Percentiles rank a stretch among this genome's conserved stretches.
Evolutionary conservation across 2,797 vertebrate genomes (phyloP).

Genomic region (Denticeps clupeoides): DNA sequence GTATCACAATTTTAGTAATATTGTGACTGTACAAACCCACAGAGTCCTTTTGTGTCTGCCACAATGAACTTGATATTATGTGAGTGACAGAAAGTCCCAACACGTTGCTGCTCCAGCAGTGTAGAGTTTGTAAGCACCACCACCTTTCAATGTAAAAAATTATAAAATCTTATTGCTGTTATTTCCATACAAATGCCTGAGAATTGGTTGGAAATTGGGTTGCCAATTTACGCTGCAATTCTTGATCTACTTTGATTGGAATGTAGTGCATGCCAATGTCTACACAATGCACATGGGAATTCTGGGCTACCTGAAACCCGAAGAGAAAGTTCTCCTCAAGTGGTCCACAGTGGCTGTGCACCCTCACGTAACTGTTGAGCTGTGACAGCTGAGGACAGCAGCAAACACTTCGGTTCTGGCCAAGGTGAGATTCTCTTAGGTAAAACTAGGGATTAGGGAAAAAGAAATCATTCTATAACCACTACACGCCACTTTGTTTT

Average conservation of each 20-base stretch:
- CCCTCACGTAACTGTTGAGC: conserved; percentile 59
- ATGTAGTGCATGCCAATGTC: too few species aligned
- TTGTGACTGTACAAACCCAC: conserved; percentile 75
- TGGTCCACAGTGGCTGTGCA: conserved; percentile 39
- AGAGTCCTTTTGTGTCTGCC: conserved; percentile 73
- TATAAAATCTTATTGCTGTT: background rate
- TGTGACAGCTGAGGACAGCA: conserved; percentile 52
- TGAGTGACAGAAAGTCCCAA: conserved; percentile 66
- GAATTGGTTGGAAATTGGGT: too few species aligned
- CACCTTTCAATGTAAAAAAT: conserved; percentile 50
- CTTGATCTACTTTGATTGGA: too few species aligned
- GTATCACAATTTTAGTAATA: background rate
- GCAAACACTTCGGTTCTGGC: conserved; percentile 59
- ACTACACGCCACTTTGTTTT: too few species aligned
- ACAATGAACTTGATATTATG: conserved; percentile 61
- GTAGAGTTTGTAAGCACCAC: conserved; percentile 75
- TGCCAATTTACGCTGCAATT: too few species aligned
- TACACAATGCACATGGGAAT: background rate
- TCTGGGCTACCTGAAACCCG: conserved; percentile 57
- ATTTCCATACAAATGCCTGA: background rate
- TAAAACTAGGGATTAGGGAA: conserved; percentile 61
- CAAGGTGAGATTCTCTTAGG: conserved; percentile 57
- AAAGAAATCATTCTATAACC: too few species aligned
- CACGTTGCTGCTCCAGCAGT: conserved; percentile 67
- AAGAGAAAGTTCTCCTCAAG: conserved; percentile 54